Evolutionary conservation across 1,140 invertebrate species (phyloP), one percentile per base, ranked within the genome.

Genomic region (Scaptomyza montana): DNA sequence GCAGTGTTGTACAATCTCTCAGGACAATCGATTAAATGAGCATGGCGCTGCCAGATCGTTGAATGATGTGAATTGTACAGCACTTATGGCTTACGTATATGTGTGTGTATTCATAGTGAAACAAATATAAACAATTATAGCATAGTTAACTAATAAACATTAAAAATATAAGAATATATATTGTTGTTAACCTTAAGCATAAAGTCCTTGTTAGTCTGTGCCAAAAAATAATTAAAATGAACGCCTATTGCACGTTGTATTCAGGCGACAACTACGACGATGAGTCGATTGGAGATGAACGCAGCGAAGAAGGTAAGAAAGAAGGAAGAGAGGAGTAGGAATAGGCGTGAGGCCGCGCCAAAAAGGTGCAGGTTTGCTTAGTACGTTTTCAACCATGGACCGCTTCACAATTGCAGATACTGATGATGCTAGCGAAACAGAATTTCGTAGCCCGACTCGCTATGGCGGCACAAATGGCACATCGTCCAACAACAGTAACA

Each of bases 391-490:
- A 63, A 62, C 28, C n/a, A 70, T 57, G 54, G 3, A 63, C 53
- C 41, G 41, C 13, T 65, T 54, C 6, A 43, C 41, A 43, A 39
- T 93, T 94, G 45, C 91, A 97, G 97, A 98, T 92, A 97, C 96
- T 4, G 96, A 97, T 92, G 96, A 97, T 93, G 97, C 97, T 1
- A 98, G 97, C 92, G 96, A 97, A 92, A 97, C 97, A 54, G 97
- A 98, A 72, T 94, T 96, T 92, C 95, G 96, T 10, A 89, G 87
- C n/a, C 73, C 79, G 12, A 61, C 78, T 55, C 71, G 90, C 8
- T 96, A 96, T 86, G 94, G 95, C 53, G 96, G 97, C 96, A 91
- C 95, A 94, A 46, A 94, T 95, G 49, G 85, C 50, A 84, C 72
- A 33, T 49, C 78, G 4, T 69, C 59, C 43, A 68, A 59, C 46